These are phyloP conservation scores for Callimorpha dominula DNA, from an alignment of 2,888 invertebrate species.

Conservation along the genomic window DNA sequence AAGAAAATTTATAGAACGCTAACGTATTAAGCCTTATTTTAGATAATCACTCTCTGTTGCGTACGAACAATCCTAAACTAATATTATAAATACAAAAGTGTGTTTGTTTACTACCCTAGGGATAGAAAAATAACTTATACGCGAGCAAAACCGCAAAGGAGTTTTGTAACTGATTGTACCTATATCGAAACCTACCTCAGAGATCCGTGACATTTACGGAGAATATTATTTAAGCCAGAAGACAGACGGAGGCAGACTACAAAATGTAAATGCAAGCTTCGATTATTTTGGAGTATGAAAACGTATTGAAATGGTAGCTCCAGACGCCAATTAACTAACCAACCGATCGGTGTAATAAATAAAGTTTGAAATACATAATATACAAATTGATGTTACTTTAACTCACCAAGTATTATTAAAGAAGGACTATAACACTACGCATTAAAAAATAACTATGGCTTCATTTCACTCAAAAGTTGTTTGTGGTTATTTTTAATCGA, in stretches of 20 bases:
- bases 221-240: slow-evolving; percentile 34
- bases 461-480: no score
- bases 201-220: slow-evolving; percentile 1
- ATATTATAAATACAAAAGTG: no score
- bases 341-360: neutral
- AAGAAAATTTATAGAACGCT: neutral
- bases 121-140: no score
- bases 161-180: neutral
- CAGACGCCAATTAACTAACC: slow-evolving; percentile 12
- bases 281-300: slow-evolving; percentile 10
- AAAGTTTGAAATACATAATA: neutral
- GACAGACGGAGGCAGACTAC: neutral
- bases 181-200: slow-evolving; percentile 8
- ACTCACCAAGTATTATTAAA: neutral
- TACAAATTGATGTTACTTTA: neutral
- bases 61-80: no score
- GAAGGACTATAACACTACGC: no score
- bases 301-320: slow-evolving; percentile 4
- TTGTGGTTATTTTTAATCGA: no score
- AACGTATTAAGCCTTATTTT: neutral
- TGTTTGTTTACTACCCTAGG: no score
- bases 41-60: no score
- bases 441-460: no score
- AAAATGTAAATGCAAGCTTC: slow-evolving; percentile 11
- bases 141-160: neutral